A percentile compares a stretch with the other conserved stretches of the same genome.
Conservation (phyloP, 2,888 invertebrate genomes). For the Acleris cristana region DNA sequence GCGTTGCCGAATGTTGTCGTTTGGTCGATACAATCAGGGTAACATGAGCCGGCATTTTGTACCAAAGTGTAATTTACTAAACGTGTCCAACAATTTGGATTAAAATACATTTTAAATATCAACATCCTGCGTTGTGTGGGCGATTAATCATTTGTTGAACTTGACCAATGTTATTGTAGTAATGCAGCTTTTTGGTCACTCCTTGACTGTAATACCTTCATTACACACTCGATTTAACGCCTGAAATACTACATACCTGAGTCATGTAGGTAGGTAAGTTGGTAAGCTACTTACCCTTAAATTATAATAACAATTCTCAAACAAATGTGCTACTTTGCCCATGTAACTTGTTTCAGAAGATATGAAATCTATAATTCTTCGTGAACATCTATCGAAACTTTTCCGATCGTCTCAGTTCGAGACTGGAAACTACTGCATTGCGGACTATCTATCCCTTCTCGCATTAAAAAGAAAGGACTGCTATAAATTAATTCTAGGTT, state of each 20-base stretch:
- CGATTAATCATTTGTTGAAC: conserved; percentile 19
- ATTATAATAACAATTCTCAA: no score
- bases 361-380: neutral
- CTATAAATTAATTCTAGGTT: no score
- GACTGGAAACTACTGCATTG: conserved; percentile 24
- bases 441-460: conserved; percentile 2
- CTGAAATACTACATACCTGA: no score
- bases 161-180: neutral
- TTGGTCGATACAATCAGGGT: conserved; percentile 24
- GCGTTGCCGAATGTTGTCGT: conserved; percentile 5
- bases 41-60: conserved; percentile 5
- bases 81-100: neutral
- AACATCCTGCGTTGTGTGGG: conserved; percentile 15
- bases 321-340: no score
- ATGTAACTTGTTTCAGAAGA: no score
- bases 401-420: conserved; percentile 12
- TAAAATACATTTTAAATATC: conserved; percentile 16
- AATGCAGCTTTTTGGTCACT: no score
- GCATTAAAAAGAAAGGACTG: no score
- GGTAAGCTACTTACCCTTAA: no score
- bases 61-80: no score
- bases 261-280: no score
- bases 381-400: conserved; percentile 7
- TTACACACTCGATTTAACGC: no score
- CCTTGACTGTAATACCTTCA: no score